phyloP scores from a whole-genome alignment of 2,113 vertebrate species.

The Motacilla tschutschensis region DNA sequence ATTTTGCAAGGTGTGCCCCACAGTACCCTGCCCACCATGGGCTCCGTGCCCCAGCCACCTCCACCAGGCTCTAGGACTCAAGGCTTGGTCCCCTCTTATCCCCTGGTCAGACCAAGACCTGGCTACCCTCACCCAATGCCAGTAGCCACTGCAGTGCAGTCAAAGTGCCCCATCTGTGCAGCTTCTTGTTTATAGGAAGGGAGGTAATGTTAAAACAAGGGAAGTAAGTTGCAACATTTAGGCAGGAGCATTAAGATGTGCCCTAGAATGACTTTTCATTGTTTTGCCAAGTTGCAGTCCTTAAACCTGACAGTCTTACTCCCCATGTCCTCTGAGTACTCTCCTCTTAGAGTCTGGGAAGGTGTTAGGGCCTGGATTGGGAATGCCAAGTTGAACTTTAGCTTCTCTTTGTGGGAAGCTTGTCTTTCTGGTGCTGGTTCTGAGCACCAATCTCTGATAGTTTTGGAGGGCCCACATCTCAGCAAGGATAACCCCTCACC shows the following conservation, averaged over 20 bases:
- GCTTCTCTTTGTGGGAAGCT: background rate
- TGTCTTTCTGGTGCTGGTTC: background rate
- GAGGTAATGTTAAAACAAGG: background rate
- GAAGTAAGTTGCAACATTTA: background rate
- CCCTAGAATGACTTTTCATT: background rate
- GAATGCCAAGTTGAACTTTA: background rate
- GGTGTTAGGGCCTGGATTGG: background rate
- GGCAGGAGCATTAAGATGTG: background rate
- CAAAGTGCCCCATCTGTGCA: fast-evolving
- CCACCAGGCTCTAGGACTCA: background rate
- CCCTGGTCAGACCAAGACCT: too few relatives aligned
- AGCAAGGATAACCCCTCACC: background rate
- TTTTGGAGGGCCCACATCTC: background rate
- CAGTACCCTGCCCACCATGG: background rate
- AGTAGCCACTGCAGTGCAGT: background rate
- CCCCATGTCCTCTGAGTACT: background rate
- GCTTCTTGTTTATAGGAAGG: background rate
- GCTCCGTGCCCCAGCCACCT: background rate
- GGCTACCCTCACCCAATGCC: fast-evolving
- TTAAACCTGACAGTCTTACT: background rate
- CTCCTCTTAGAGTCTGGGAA: background rate
- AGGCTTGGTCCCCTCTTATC: too few relatives aligned
- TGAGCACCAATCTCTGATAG: background rate
- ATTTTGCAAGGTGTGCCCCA: background rate
- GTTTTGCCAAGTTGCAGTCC: background rate